Conservation (phyloP, 2,888 invertebrate species). For the Eurytoma californica region DNA sequence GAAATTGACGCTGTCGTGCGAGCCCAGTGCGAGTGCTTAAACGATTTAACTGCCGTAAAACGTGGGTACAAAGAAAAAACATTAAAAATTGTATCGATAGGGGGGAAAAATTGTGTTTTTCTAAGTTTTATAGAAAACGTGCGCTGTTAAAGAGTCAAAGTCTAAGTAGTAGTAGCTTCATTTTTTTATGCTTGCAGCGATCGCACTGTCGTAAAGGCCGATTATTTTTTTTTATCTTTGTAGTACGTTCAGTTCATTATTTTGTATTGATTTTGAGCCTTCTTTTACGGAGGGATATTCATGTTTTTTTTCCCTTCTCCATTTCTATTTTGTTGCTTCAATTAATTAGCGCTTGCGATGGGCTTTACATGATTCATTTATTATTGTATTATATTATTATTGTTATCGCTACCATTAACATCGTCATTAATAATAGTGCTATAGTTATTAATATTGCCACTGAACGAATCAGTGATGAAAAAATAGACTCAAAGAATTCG, state of each 20-base stretch:
- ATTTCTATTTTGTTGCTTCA: background rate
- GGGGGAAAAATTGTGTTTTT: constrained; percentile 22
- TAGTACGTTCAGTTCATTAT: constrained; percentile 9
- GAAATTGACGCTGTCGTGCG: constrained; percentile 19
- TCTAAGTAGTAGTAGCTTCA: background rate
- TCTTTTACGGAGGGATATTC: background rate
- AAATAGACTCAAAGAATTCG: constrained; percentile 6
- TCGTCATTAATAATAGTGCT: constrained; percentile 38
- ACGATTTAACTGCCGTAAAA: constrained; percentile 44
- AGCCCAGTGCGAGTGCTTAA: constrained; percentile 46
- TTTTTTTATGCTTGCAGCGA: constrained; percentile 20
- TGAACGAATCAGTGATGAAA: constrained; percentile 13
- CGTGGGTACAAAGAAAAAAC: constrained; percentile 34
- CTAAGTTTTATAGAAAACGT: constrained; percentile 39
- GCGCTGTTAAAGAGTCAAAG: background rate
- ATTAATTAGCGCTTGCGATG: constrained; percentile 32
- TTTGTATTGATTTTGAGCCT: constrained; percentile 26
- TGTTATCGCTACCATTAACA: constrained; percentile 36
- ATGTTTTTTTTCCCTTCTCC: constrained; percentile 16
- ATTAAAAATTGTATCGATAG: constrained; percentile 2
- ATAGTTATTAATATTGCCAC: constrained; percentile 39
- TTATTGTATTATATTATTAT: constrained; percentile 34
- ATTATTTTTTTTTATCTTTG: constrained; percentile 12
- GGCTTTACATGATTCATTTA: constrained; percentile 42
- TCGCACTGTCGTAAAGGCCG: background rate